Evolutionary conservation across 2,888 invertebrate species (phyloP).

Genomic region (Conchocele bisecta): DNA sequence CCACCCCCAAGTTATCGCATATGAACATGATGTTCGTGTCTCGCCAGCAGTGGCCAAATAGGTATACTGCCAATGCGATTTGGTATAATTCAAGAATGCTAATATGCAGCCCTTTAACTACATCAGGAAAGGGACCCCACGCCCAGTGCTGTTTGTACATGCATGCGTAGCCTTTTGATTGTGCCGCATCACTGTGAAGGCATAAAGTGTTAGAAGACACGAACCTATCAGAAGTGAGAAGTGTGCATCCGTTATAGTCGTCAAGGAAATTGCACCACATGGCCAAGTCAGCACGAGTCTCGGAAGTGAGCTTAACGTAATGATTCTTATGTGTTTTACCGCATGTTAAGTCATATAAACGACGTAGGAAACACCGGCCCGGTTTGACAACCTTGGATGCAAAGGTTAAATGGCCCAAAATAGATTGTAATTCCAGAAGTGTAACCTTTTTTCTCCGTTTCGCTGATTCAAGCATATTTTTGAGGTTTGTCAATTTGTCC

Average conservation of each 20-base stretch:
- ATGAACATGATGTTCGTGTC: constrained; percentile 33
- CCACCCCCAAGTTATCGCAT: constrained; percentile 29
- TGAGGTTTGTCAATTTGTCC: constrained; percentile 4
- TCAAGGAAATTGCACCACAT: constrained; percentile 22
- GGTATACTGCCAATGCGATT: constrained; percentile 30
- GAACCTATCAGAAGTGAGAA: constrained; percentile 28
- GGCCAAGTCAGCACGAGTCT: constrained; percentile 21
- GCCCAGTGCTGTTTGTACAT: constrained; percentile 13
- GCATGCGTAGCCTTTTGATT: constrained; percentile 28
- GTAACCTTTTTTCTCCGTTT: constrained; percentile 5
- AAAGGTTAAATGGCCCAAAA: constrained; percentile 29
- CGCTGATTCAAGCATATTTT: background rate
- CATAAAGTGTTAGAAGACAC: constrained; percentile 20
- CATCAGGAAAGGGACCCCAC: constrained; percentile 14
- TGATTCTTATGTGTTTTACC: constrained; percentile 16
- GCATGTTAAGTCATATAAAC: constrained; percentile 30
- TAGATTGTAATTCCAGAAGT: constrained; percentile 14
- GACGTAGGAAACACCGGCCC: constrained; percentile 29
- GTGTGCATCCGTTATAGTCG: constrained; percentile 27
- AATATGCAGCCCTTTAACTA: constrained; percentile 21
- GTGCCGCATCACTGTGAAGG: constrained; percentile 25
- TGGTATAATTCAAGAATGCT: constrained; percentile 36
- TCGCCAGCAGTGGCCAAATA: constrained; percentile 16
- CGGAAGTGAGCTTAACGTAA: constrained; percentile 12
- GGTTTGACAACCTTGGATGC: constrained; percentile 37